Conservation (phyloP, 2,797 vertebrate genomes). For the Cyprinodon diabolis region DNA sequence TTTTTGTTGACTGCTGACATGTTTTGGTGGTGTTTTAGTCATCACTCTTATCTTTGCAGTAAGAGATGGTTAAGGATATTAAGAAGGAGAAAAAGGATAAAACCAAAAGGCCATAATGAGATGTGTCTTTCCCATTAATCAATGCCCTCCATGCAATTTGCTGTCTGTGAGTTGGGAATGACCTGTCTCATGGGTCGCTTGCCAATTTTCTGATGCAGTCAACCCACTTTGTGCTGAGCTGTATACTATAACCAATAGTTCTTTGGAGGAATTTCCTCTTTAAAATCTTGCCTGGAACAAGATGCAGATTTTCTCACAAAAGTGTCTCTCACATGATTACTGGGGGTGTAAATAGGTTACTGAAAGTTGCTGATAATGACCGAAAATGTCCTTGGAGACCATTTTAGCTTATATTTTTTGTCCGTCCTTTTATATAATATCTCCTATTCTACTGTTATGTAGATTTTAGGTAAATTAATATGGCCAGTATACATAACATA, state of each 20-base stretch:
- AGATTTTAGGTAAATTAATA: background rate
- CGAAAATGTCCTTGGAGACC: slow-evolving; percentile 24
- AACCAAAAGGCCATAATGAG: slow-evolving; percentile 77
- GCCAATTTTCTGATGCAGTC: slow-evolving; percentile 81
- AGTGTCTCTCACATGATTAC: slow-evolving; percentile 12
- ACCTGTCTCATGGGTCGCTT: slow-evolving; percentile 82
- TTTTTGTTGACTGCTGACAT: no score
- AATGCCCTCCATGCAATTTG: slow-evolving; percentile 86
- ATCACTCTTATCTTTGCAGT: slow-evolving; percentile 58
- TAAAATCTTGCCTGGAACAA: slow-evolving; percentile 51
- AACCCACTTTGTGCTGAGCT: slow-evolving; percentile 66
- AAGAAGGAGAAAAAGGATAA: slow-evolving; percentile 60
- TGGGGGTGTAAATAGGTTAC: slow-evolving; percentile 35
- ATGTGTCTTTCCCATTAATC: slow-evolving; percentile 85
- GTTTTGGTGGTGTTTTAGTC: slow-evolving; percentile 79
- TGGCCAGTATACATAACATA: slow-evolving; percentile 3
- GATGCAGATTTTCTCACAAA: slow-evolving; percentile 32
- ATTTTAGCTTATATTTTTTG: slow-evolving; percentile 21
- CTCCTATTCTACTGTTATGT: slow-evolving; percentile 15
- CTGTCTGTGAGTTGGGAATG: slow-evolving; percentile 82
- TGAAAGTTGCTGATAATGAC: slow-evolving; percentile 36
- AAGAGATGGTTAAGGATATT: slow-evolving; percentile 31
- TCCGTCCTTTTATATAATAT: slow-evolving; percentile 21
- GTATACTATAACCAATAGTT: slow-evolving; percentile 70
- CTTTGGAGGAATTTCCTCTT: slow-evolving; percentile 79